Base-by-base conservation (phyloP, 2,113 vertebrate genomes). In the Myrmecophaga tridactyla region DNA sequence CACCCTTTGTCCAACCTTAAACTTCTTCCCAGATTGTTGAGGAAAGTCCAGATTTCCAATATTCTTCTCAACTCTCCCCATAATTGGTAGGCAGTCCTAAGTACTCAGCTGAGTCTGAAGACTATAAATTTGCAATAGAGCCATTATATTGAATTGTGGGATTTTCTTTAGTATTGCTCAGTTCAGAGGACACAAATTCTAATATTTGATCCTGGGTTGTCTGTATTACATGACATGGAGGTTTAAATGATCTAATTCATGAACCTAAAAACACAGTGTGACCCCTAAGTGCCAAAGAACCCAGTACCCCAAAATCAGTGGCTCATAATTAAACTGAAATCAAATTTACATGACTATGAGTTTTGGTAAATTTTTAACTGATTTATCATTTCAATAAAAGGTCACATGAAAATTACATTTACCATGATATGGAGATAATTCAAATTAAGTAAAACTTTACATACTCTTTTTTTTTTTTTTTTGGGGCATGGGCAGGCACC, bases 401-500 rank as follows among this genome's bases (percentile, higher is more conserved):
- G 23, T 80, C n/a, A 56, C 41, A 84, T 58, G 4, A 94, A 97
- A 90, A 80, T 81, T 43, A 23, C 25, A 80, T 67, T 86, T 78
- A 31, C 12, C 20, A 21, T 34, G 43, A 87, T 25, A 88, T 56
- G 88, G n/a, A 90, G 77, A 96, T 97, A 89, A 92, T 94, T n/a
- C 5, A 93, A 65, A 96, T 94, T 63, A 95, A 96, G 72, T 84
- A 87, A 18, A 12, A 86, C 80, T 41, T 94, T 78, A 67, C 20
- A 90, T 90, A 90, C 46, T 18, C 9, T 94, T 92, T 56, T 95
- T 85, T 70, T n/a, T n/a, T n/a, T n/a, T n/a, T n/a, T n/a, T n/a
- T n/a, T n/a, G n/a, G n/a, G n/a, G n/a, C n/a, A n/a, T n/a, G n/a
- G n/a, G n/a, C n/a, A n/a, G n/a, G n/a, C n/a, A n/a, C n/a, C n/a